phyloP scores from a whole-genome alignment of 92 coral and sea anemone genomes.

The Porites divaricata region DNA sequence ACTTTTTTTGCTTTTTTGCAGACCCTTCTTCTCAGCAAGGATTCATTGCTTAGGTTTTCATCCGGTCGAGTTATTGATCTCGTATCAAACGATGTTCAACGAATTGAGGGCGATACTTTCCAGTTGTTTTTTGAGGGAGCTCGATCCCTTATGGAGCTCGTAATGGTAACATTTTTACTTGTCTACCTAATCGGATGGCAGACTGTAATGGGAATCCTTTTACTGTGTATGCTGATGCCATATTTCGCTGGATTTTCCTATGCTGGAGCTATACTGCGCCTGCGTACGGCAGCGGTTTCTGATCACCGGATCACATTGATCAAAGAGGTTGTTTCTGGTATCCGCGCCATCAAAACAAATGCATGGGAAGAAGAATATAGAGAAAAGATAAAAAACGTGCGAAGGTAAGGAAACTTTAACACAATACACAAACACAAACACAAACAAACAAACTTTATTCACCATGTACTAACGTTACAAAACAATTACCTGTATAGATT shows the following conservation, averaged over 20 bases:
- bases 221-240: conserved; percentile 12
- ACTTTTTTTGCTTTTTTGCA: background rate
- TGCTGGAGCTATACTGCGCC: background rate
- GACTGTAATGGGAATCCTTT: conserved; percentile 4
- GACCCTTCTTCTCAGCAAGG: conserved; percentile 1
- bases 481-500: too few species aligned
- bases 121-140: too few species aligned
- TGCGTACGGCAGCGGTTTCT: background rate
- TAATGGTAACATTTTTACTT: background rate
- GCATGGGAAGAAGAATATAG: conserved; percentile 1
- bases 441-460: too few species aligned
- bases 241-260: background rate
- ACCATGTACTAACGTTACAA: too few species aligned
- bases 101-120: background rate
- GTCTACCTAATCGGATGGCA: conserved; percentile 1
- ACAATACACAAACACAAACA: background rate
- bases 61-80: conserved; percentile 10
- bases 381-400: background rate
- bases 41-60: background rate
- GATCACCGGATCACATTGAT: background rate
- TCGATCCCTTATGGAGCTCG: too few species aligned
- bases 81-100: conserved; percentile 19
- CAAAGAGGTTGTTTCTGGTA: conserved; percentile 4
- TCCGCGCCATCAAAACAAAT: conserved; percentile 5
- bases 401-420: background rate